phyloP scores from a whole-genome alignment of 1,140 invertebrate genomes.

The Lasaia peninsularis region DNA sequence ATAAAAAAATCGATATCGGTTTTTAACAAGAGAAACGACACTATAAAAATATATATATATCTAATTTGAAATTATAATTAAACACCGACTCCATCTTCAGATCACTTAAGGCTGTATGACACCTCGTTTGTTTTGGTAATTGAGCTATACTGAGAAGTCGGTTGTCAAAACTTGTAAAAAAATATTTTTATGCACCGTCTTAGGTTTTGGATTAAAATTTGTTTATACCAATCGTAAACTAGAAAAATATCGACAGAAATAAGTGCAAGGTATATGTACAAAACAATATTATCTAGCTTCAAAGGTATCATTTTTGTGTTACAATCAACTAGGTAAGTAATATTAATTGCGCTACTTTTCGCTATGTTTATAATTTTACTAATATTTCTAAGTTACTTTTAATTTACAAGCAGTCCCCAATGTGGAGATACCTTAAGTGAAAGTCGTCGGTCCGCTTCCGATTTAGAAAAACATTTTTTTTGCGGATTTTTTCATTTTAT shows the following conservation, averaged over 20 bases:
- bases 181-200: slow-evolving; percentile 60
- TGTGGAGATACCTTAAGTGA: slow-evolving; percentile 32
- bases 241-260: slow-evolving; percentile 37
- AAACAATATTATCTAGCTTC: slow-evolving; percentile 67
- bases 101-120: slow-evolving; percentile 8
- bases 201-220: slow-evolving; percentile 22
- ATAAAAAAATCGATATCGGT: slow-evolving; percentile 39
- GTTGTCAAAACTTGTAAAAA: slow-evolving; percentile 46
- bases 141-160: slow-evolving; percentile 18
- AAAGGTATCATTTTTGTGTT: slow-evolving; percentile 61
- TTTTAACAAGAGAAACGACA: slow-evolving; percentile 55
- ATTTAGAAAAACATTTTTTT: slow-evolving; percentile 46
- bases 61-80: slow-evolving; percentile 64
- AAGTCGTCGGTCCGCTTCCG: slow-evolving; percentile 55
- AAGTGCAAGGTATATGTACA: slow-evolving; percentile 56
- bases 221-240: slow-evolving; percentile 20
- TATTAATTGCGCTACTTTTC: slow-evolving; percentile 69
- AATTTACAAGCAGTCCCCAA: slow-evolving; percentile 29
- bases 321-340: slow-evolving; percentile 67
- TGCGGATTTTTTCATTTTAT: slow-evolving; percentile 46
- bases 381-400: slow-evolving; percentile 58
- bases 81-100: slow-evolving; percentile 35
- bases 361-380: slow-evolving; percentile 69
- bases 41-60: slow-evolving; percentile 75
- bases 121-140: slow-evolving; percentile 15